Evolutionary conservation across 2,797 vertebrate genomes (phyloP).

Genomic region (Fringilla coelebs): DNA sequence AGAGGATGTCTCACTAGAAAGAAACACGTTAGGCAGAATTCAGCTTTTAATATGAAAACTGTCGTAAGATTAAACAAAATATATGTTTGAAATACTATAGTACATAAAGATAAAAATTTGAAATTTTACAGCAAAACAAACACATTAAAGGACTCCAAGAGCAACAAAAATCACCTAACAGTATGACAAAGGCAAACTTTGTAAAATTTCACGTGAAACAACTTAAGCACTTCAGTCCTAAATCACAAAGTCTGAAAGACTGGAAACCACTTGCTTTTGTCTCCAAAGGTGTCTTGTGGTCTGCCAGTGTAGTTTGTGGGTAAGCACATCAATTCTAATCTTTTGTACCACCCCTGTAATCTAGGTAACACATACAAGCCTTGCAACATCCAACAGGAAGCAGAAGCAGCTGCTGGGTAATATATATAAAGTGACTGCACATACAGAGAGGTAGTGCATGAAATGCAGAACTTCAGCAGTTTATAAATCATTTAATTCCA

Average conservation of each 20-base stretch:
- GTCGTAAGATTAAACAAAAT: background rate
- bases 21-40: background rate
- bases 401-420: constrained; percentile 55
- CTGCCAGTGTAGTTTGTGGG: constrained; percentile 54
- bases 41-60: background rate
- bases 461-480: constrained; percentile 25
- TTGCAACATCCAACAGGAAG: constrained; percentile 73
- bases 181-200: background rate
- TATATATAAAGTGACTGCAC: background rate
- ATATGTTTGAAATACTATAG: background rate
- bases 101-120: background rate
- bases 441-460: constrained; percentile 17
- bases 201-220: background rate
- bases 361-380: constrained; percentile 63
- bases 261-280: constrained; percentile 61
- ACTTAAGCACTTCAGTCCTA: constrained; percentile 11
- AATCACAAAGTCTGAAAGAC: constrained; percentile 56
- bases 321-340: constrained; percentile 64
- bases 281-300: constrained; percentile 65
- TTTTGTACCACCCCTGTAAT: constrained; percentile 69
- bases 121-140: background rate
- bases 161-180: background rate
- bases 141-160: background rate
- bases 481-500: constrained; percentile 70
- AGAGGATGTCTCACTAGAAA: background rate